Percentiles rank a stretch among this genome's conserved stretches.
These are phyloP conservation scores for Hylaeus volcanicus DNA, from an alignment of 1,140 invertebrate genomes.

Conservation along the genomic window DNA sequence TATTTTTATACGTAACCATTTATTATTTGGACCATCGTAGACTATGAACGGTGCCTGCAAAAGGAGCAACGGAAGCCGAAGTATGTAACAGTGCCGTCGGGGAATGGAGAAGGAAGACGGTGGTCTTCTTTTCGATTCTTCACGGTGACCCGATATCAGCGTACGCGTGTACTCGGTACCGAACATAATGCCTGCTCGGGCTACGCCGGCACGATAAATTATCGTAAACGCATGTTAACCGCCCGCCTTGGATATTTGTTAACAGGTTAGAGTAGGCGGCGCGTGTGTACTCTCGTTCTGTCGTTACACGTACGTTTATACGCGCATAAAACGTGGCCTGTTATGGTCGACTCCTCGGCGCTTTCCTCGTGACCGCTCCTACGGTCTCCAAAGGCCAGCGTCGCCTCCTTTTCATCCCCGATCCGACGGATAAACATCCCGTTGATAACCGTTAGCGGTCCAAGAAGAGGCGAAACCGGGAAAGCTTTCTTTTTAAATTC, in stretches of 20 bases:
- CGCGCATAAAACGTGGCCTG: constrained; percentile 39
- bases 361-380: constrained; percentile 15
- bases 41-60: neutral
- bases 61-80: too few relatives aligned
- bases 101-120: neutral
- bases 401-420: neutral
- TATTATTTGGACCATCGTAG: too few relatives aligned
- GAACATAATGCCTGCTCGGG: constrained; percentile 52
- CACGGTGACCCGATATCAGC: constrained; percentile 62
- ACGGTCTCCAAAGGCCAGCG: neutral
- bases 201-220: constrained; percentile 64
- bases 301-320: constrained; percentile 61
- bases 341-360: constrained; percentile 13
- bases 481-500: too few relatives aligned
- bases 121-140: constrained; percentile 56
- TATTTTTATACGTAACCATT: too few relatives aligned
- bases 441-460: too few relatives aligned
- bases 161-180: constrained; percentile 46
- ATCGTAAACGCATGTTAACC: constrained; percentile 67
- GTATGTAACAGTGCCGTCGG: neutral
- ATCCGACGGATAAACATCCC: neutral
- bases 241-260: constrained; percentile 70
- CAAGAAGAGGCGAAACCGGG: too few relatives aligned
- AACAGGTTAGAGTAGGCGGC: constrained; percentile 69
- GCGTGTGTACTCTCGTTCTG: constrained; percentile 50